Base-by-base conservation (phyloP, 2,888 invertebrate genomes). In the Mesopsocus fuscifrons region DNA sequence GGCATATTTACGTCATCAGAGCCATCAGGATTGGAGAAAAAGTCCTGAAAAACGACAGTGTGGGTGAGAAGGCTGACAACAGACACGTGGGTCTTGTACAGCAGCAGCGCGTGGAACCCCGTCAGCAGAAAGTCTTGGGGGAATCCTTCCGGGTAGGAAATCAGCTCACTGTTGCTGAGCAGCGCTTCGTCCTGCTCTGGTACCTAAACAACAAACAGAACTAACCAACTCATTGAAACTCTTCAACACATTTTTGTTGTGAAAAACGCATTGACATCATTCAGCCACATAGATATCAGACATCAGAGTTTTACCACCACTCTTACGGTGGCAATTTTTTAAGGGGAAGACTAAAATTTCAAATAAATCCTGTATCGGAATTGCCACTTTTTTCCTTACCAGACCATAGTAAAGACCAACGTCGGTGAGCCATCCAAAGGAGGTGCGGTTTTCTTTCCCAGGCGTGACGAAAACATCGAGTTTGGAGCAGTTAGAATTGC, bases 341-440 rank as follows among this genome's bases (percentile, higher is more conserved):
- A n/a, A n/a, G n/a, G n/a, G n/a, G n/a, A n/a, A n/a, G n/a, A n/a
- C n/a, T n/a, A n/a, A n/a, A n/a, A n/a, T n/a, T n/a, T n/a, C n/a
- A n/a, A n/a, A n/a, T n/a, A n/a, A n/a, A n/a, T n/a, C n/a, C n/a
- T n/a, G n/a, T n/a, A n/a, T n/a, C n/a, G n/a, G n/a, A n/a, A n/a
- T n/a, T n/a, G n/a, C n/a, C n/a, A n/a, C n/a, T n/a, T n/a, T n/a
- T n/a, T n/a, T n/a, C n/a, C n/a, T 54, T 58, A 87, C 83, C 67
- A 80, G 72, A 32, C 82, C 82, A 62, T 74, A 77, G 51, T 77
- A 75, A 50, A 92, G 72, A 6, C 87, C 88, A 20, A 77, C 74
- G 51, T 80, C 84, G 15, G 82, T 83, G 52, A 91, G 66, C 91
- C 91, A 92, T 1, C 81, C 87, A 65, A 88, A 84, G 2, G 74